Conservation (phyloP, 2,888 invertebrate genomes). For the Cephonodes hylas region DNA sequence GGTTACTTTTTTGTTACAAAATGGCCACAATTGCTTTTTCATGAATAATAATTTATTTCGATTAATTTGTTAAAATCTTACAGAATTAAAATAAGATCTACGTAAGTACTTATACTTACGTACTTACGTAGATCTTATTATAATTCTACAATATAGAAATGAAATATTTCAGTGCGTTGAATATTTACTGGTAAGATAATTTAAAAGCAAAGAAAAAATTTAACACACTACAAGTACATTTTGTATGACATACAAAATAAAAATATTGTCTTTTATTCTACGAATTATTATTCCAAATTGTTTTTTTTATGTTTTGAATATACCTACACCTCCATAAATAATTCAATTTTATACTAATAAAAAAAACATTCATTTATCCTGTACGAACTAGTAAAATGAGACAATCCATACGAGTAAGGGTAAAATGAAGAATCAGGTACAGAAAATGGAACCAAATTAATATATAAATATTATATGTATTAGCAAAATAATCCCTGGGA, state of each 20-base stretch:
- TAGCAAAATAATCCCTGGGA: slow-evolving; percentile 43
- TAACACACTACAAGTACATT: no score
- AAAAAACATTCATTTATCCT: not conserved
- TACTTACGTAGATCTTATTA: no score
- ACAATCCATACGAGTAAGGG: slow-evolving; percentile 20
- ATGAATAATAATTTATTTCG: not conserved
- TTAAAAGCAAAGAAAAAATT: no score
- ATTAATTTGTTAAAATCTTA: no score
- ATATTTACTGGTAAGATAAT: no score
- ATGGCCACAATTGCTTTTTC: not conserved
- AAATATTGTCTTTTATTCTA: no score
- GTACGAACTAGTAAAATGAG: not conserved
- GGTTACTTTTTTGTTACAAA: not conserved
- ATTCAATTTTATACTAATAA: not conserved
- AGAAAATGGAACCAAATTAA: slow-evolving; percentile 48
- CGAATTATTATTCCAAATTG: no score
- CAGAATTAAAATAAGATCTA: no score
- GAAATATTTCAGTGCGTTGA: not conserved
- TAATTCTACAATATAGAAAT: no score
- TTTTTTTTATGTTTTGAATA: no score
- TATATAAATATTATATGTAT: slow-evolving; percentile 25
- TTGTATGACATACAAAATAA: no score
- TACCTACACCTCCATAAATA: not conserved
- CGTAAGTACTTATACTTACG: no score
- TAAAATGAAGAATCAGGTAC: slow-evolving; percentile 21